A percentile compares a stretch with the other conserved stretches of the same genome.
Conservation (phyloP, 53 echinoderm and acorn worm genomes). For the Mesocentrotus franciscanus region DNA sequence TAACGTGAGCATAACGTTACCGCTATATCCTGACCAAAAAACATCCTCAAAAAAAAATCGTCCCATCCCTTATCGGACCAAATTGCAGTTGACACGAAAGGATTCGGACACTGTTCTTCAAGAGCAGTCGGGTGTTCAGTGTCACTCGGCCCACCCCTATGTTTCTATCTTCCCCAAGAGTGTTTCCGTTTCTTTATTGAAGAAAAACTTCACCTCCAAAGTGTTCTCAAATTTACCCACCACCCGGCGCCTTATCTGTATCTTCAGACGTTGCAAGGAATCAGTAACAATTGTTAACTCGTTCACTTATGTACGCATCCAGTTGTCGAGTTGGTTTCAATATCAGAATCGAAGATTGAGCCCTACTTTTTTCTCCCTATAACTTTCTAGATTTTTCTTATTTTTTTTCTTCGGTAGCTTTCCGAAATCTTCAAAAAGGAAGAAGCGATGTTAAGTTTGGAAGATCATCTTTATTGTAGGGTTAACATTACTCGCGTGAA, state of each 20-base stretch:
- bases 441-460: constrained; percentile 64
- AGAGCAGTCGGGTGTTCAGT: constrained; percentile 42
- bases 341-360: constrained; percentile 50
- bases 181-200: constrained; percentile 62
- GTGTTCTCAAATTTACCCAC: constrained; percentile 45
- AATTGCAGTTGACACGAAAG: constrained; percentile 15
- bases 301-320: constrained; percentile 56
- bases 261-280: neutral
- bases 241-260: constrained; percentile 38
- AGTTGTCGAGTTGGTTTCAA: constrained; percentile 59
- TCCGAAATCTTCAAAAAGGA: neutral
- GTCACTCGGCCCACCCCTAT: constrained; percentile 52
- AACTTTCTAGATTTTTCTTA: neutral
- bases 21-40: constrained; percentile 7
- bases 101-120: constrained; percentile 24
- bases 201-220: constrained; percentile 47
- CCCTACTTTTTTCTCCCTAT: constrained; percentile 21
- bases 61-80: neutral
- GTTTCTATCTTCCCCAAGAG: constrained; percentile 50
- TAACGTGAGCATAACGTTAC: constrained; percentile 37
- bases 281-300: constrained; percentile 41
- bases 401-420: neutral
- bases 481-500: constrained; percentile 44
- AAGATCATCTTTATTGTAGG: constrained; percentile 52
- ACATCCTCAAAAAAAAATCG: neutral